phyloP scores from a whole-genome alignment of 2,888 invertebrate species.

The Cryptophagus acutangulus region DNA sequence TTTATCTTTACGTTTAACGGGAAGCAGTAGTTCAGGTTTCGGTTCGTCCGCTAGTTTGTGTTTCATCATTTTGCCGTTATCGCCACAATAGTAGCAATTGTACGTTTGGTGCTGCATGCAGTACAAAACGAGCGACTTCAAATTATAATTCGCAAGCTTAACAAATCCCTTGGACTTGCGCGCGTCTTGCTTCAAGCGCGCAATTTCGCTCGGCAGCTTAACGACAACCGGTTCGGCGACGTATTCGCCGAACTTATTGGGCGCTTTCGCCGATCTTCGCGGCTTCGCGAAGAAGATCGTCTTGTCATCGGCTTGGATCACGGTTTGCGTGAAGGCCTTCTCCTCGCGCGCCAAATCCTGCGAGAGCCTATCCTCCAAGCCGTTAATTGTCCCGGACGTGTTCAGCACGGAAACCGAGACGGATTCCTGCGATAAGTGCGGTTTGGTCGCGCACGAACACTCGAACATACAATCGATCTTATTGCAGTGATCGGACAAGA shows the following conservation, averaged over 20 bases:
- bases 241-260: conserved; percentile 59
- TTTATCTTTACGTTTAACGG: too few species aligned
- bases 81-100: neutral
- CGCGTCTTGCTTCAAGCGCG: too few species aligned
- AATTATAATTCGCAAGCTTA: conserved; percentile 4
- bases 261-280: conserved; percentile 55
- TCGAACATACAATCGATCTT: conserved; percentile 57
- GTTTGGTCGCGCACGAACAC: conserved; percentile 51
- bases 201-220: too few species aligned
- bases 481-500: conserved; percentile 57
- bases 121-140: conserved; percentile 1
- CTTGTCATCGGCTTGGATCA: conserved; percentile 61
- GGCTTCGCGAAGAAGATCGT: conserved; percentile 59
- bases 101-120: neutral
- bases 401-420: too few species aligned
- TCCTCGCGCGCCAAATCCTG: conserved; percentile 49
- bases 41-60: neutral
- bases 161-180: conserved; percentile 14
- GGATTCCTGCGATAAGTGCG: too few species aligned
- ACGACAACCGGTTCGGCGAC: conserved; percentile 38
- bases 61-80: too few species aligned
- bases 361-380: conserved; percentile 19
- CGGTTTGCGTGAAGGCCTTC: conserved; percentile 67
- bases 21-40: neutral
- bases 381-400: too few species aligned